Evolutionary conservation across 2,888 invertebrate species (phyloP).

Genomic region (Habrosyne pyritoides): DNA sequence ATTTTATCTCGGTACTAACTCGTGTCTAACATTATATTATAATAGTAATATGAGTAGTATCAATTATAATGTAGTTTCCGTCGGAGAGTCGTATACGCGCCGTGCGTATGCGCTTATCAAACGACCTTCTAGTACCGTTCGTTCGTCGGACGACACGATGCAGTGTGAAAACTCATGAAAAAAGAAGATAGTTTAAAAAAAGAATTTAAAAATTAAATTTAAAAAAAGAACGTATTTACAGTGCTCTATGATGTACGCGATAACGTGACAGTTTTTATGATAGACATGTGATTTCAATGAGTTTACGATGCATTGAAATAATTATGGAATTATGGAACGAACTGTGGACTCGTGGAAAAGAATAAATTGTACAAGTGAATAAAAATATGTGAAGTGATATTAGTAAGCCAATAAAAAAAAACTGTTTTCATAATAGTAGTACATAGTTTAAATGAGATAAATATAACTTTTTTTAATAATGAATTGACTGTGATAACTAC

Average conservation of each 20-base stretch:
- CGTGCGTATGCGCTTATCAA: slow-evolving; percentile 66
- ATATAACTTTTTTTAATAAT: neutral
- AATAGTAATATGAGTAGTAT: slow-evolving; percentile 35
- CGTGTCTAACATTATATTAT: slow-evolving; percentile 32
- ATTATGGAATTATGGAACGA: slow-evolving; percentile 10
- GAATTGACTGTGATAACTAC: neutral
- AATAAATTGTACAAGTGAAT: neutral
- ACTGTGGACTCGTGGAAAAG: neutral
- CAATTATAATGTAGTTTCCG: slow-evolving; percentile 39
- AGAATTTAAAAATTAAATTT: slow-evolving; percentile 9
- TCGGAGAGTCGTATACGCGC: slow-evolving; percentile 40
- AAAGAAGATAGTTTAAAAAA: too few species aligned
- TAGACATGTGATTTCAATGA: slow-evolving; percentile 23
- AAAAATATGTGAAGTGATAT: neutral
- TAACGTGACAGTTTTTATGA: slow-evolving; percentile 25
- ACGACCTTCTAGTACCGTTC: slow-evolving; percentile 53
- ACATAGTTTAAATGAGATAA: neutral
- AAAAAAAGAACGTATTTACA: slow-evolving; percentile 10
- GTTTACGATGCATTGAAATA: slow-evolving; percentile 17
- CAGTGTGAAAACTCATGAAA: neutral
- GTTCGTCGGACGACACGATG: neutral
- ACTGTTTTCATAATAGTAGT: neutral
- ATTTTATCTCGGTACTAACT: slow-evolving; percentile 40
- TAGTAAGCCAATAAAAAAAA: neutral
- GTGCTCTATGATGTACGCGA: slow-evolving; percentile 19